Conservation (phyloP, 1,140 invertebrate species). For the Nasonia giraulti region DNA sequence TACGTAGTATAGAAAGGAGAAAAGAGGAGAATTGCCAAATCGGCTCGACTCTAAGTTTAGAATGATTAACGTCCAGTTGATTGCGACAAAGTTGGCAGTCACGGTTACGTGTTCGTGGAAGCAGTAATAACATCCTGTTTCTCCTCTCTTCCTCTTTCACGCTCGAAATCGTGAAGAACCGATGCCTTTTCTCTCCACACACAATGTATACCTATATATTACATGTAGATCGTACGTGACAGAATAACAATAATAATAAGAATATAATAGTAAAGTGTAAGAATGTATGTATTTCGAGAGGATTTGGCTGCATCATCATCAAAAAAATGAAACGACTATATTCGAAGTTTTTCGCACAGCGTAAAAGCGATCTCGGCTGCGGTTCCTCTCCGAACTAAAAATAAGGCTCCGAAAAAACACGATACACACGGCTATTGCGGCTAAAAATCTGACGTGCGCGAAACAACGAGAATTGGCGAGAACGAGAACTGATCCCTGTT, state of each 20-base stretch:
- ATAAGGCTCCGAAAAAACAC: neutral
- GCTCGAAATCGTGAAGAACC: neutral
- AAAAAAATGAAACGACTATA: neutral
- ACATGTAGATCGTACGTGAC: too few species aligned
- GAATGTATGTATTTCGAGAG: neutral
- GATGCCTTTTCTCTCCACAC: neutral
- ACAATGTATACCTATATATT: too few species aligned
- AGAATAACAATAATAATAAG: too few species aligned
- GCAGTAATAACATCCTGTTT: conserved; percentile 26
- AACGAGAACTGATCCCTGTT: too few species aligned
- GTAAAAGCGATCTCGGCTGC: too few species aligned
- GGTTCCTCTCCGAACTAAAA: too few species aligned
- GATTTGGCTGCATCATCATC: neutral
- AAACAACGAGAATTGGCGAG: too few species aligned
- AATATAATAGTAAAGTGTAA: neutral
- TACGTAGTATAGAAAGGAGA: neutral
- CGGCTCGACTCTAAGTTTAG: conserved; percentile 20
- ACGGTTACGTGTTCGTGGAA: conserved; percentile 9
- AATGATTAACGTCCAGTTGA: conserved; percentile 20
- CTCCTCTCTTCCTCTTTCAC: conserved; percentile 6
- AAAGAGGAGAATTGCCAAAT: conserved; percentile 15
- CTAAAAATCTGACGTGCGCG: too few species aligned
- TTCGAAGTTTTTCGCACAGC: neutral
- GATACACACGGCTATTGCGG: neutral
- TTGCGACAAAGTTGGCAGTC: conserved; percentile 38